Conservation (phyloP, 2,797 vertebrate species). For the Amphiprion clarkii region DNA sequence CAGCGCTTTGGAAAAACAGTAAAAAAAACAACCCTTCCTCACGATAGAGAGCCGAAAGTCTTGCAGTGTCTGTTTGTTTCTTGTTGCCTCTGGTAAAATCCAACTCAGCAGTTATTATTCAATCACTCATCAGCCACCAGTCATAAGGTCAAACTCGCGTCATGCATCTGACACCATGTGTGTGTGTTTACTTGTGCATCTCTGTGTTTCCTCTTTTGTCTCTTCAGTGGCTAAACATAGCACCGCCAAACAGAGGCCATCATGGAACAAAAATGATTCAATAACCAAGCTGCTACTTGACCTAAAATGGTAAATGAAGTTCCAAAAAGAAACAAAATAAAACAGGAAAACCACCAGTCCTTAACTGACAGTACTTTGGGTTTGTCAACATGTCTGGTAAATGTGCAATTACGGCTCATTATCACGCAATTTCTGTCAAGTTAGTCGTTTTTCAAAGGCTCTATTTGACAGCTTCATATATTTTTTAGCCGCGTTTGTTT, state of each 20-base stretch:
- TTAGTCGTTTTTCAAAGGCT: background rate
- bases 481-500: background rate
- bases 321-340: background rate
- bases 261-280: slow-evolving; percentile 30
- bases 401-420: background rate
- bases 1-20: slow-evolving; percentile 23
- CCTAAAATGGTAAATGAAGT: slow-evolving; percentile 22
- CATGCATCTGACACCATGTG: slow-evolving; percentile 5
- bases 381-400: background rate
- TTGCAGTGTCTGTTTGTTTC: background rate
- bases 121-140: background rate
- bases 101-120: background rate
- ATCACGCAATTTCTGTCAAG: background rate
- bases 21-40: background rate
- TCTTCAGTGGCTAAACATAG: slow-evolving; percentile 33
- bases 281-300: slow-evolving; percentile 14
- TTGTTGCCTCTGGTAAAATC: background rate
- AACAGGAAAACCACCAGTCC: background rate
- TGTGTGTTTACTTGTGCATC: background rate
- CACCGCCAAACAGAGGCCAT: background rate
- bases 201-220: slow-evolving; percentile 37
- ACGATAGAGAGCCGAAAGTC: background rate
- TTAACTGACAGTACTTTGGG: background rate
- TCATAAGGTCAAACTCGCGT: slow-evolving; percentile 34
- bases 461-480: background rate